These are phyloP conservation scores for Calonectris borealis DNA, from an alignment of 2,113 vertebrate genomes.

Conservation along the genomic window DNA sequence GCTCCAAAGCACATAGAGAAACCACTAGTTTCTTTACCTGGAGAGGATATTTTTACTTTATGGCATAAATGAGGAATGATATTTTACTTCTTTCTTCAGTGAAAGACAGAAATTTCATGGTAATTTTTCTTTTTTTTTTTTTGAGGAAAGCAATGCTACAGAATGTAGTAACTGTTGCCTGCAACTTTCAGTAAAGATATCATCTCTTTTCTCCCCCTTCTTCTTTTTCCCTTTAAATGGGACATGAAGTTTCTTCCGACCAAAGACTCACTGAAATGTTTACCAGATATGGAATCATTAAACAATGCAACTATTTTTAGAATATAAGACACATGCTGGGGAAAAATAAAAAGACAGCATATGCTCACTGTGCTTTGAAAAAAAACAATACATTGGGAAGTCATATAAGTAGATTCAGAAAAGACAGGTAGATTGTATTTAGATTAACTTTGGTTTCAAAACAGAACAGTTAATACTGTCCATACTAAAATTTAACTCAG, in stretches of 20 bases:
- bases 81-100: neutral
- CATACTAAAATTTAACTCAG: too few relatives aligned
- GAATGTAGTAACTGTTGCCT: neutral
- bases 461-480: too few relatives aligned
- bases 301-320: neutral
- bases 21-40: neutral
- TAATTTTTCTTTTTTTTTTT: neutral
- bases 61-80: neutral
- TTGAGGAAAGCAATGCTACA: neutral
- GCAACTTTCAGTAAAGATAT: neutral
- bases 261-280: neutral
- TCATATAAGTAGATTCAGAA: too few relatives aligned
- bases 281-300: neutral
- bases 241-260: neutral
- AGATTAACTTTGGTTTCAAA: too few relatives aligned
- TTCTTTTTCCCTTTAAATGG: neutral
- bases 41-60: neutral
- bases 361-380: too few relatives aligned
- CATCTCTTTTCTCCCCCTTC: neutral
- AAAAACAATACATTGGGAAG: too few relatives aligned
- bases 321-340: too few relatives aligned
- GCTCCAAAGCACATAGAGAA: neutral
- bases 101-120: neutral
- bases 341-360: too few relatives aligned
- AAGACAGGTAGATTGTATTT: too few relatives aligned